A percentile compares a stretch with the other conserved stretches of the same genome.
These are phyloP conservation scores for Alosa alosa DNA, from an alignment of 2,113 vertebrate species.

Conservation along the genomic window DNA sequence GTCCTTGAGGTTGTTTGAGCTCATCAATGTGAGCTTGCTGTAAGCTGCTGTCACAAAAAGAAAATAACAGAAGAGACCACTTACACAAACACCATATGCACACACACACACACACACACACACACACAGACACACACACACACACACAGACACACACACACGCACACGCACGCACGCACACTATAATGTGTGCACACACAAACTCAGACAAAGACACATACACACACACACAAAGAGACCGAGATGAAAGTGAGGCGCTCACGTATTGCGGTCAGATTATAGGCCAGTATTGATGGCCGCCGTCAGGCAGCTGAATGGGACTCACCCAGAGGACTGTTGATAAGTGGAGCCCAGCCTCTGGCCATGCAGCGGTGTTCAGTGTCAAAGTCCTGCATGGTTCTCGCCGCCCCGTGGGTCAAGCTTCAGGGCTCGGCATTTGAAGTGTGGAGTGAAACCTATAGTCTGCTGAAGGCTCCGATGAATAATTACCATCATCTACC, in stretches of 20 bases:
- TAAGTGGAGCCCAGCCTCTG: neutral
- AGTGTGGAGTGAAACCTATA: neutral
- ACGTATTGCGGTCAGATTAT: neutral
- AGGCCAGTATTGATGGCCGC: conserved; percentile 1
- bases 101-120: no score
- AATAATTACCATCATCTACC: neutral
- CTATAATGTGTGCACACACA: no score
- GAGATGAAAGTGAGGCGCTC: neutral
- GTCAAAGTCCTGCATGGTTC: conserved; percentile 1
- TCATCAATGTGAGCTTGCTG: no score
- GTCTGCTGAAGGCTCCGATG: neutral
- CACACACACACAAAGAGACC: neutral
- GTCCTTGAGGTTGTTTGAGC: neutral
- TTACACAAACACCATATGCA: no score
- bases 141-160: neutral
- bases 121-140: no score
- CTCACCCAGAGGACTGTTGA: neutral
- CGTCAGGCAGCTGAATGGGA: conserved; percentile 1
- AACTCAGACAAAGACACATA: neutral
- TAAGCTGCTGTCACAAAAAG: no score
- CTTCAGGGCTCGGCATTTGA: neutral
- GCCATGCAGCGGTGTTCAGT: neutral
- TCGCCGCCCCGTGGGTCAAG: neutral
- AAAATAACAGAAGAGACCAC: no score
- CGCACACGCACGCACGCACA: neutral